Base-by-base conservation (phyloP, 1,140 invertebrate genomes). In the Hirudo medicinalis region DNA sequence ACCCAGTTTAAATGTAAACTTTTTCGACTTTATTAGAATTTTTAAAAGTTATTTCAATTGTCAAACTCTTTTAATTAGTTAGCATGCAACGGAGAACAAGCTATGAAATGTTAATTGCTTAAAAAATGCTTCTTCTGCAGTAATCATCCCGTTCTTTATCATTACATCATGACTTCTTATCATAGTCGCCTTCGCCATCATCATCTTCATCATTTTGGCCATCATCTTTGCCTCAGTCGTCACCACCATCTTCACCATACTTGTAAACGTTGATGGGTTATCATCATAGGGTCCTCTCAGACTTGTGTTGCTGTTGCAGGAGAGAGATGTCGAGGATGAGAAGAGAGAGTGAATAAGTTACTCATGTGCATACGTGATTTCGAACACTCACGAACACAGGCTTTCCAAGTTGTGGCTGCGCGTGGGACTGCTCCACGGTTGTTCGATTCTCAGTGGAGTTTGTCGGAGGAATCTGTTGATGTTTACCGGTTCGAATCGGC, bases 41-140 rank as follows among this genome's bases (percentile, higher is more conserved):
- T 40, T 40, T 40, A 11, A 40, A 40, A 40, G n/a, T n/a, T 40
- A 11, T 40, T 40, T 40, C 4, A 40, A 6, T 40, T 40, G 40
- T 40, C 40, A 40, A n/a, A n/a, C n/a, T n/a, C n/a, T n/a, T n/a
- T n/a, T n/a, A n/a, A n/a, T n/a, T n/a, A n/a, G n/a, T n/a, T n/a
- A n/a, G n/a, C n/a, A n/a, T n/a, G 40, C 40, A 40, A 40, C 40
- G 4, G 40, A 40, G 40, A 40, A 11, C 40, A 40, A 40, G n/a
- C n/a, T n/a, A 40, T 40, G 4, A 6, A 40, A 40, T 40, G 40
- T n/a, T n/a, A 40, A 40, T 40, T 40, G 4, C 40, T 40, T 40
- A 40, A 40, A 40, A 40, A 40, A 40, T 40, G 0, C 87, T 88
- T 77, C 84, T 87, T 32, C n/a, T n/a, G n/a, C n/a, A n/a, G n/a